These are phyloP conservation scores for Hippocampus abdominalis DNA, from an alignment of 2,113 vertebrate species.

Conservation along the genomic window DNA sequence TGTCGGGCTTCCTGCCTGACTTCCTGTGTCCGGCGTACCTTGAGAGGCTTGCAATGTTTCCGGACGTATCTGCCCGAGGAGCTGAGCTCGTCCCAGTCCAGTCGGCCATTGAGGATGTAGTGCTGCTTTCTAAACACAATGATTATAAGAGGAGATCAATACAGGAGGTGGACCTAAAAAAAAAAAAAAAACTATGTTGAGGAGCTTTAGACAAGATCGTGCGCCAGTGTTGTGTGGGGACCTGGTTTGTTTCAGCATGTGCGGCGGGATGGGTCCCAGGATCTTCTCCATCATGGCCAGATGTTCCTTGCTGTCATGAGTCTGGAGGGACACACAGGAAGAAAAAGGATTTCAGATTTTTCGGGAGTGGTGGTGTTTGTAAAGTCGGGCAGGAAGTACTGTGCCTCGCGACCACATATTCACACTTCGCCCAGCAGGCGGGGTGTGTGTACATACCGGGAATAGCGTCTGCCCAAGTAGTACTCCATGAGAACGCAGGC, in stretches of 20 bases:
- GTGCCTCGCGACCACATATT: background rate
- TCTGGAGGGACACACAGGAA: conserved; percentile 66
- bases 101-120: conserved; percentile 77
- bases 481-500: conserved; percentile 93
- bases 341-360: background rate
- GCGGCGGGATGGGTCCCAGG: conserved; percentile 82
- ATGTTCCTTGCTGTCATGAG: conserved; percentile 90
- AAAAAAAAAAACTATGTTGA: no score
- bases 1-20: background rate
- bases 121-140: conserved; percentile 75
- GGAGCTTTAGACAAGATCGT: no score
- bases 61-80: conserved; percentile 78
- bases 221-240: conserved; percentile 1
- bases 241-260: conserved; percentile 49
- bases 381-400: no score
- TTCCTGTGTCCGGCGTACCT: conserved; percentile 65
- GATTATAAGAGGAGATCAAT: no score
- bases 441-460: conserved; percentile 71
- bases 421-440: background rate
- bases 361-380: background rate
- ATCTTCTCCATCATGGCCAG: conserved; percentile 96
- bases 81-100: conserved; percentile 85
- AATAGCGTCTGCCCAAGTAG: conserved; percentile 89
- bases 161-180: no score
- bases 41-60: conserved; percentile 85